phyloP scores from a whole-genome alignment of 2,797 vertebrate species.

The Alectoris magna region DNA sequence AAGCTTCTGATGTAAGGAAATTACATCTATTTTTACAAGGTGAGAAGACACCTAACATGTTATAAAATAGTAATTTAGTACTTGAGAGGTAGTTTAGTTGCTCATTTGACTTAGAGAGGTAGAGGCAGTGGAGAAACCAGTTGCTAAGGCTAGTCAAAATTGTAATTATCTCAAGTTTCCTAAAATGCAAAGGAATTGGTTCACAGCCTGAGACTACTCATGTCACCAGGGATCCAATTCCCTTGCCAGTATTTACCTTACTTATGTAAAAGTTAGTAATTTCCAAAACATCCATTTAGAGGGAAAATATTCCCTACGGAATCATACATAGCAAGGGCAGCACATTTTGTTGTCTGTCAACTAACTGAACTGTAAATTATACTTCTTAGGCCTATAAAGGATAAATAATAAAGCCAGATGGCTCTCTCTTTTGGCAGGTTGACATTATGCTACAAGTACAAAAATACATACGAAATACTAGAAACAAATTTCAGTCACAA shows the following conservation, averaged over 20 bases:
- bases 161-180: neutral
- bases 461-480: neutral
- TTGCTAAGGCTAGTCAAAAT: constrained; percentile 33
- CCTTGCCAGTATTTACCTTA: neutral
- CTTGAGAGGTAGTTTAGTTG: constrained; percentile 60
- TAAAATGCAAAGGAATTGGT: neutral
- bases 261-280: neutral
- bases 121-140: constrained; percentile 30
- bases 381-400: neutral
- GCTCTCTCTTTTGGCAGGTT: neutral
- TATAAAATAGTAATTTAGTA: neutral
- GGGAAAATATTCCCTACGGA: constrained; percentile 25
- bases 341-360: neutral
- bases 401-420: constrained; percentile 25
- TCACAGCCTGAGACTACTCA: neutral
- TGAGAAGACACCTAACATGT: neutral
- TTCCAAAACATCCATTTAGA: neutral
- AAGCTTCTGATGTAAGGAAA: neutral
- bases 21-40: neutral
- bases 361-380: neutral
- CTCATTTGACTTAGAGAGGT: constrained; percentile 54
- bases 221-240: neutral
- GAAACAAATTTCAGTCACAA: constrained; percentile 12
- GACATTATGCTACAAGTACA: neutral
- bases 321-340: neutral